Conservation (phyloP, 2,888 invertebrate genomes). For the Amaurobius ferox region DNA sequence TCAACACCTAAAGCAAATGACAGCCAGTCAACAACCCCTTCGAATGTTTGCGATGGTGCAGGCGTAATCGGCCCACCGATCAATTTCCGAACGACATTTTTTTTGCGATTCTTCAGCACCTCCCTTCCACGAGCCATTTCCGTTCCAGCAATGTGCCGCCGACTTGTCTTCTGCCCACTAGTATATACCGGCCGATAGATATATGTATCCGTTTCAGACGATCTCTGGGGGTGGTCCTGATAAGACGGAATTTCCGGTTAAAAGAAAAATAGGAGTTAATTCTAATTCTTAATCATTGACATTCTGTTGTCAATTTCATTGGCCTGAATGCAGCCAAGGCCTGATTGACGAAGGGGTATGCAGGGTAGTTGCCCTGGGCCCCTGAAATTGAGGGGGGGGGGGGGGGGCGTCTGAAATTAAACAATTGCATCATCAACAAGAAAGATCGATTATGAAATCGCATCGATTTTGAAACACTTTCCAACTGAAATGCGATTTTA, state of each 20-base stretch:
- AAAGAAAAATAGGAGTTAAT: neutral
- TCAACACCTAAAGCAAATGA: neutral
- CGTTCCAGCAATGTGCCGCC: neutral
- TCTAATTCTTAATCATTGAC: too few species aligned
- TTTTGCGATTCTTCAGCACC: neutral
- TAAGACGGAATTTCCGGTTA: neutral
- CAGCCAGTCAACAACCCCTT: neutral
- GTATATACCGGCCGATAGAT: neutral
- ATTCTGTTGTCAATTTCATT: too few species aligned
- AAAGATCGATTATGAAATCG: too few species aligned
- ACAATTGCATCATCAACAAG: too few species aligned
- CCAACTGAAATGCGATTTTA: too few species aligned
- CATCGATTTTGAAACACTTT: too few species aligned
- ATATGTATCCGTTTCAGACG: too few species aligned
- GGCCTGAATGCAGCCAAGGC: too few species aligned
- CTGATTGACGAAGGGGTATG: too few species aligned
- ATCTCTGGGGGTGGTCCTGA: neutral
- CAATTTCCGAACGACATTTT: neutral
- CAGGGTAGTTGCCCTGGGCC: too few species aligned
- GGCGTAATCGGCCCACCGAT: neutral
- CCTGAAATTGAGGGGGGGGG: too few species aligned
- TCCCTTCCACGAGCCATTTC: neutral
- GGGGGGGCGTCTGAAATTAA: too few species aligned
- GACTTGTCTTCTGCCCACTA: neutral
- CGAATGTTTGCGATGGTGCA: neutral